Base-by-base conservation (phyloP, 2,797 vertebrate genomes). In the Esox lucius region DNA sequence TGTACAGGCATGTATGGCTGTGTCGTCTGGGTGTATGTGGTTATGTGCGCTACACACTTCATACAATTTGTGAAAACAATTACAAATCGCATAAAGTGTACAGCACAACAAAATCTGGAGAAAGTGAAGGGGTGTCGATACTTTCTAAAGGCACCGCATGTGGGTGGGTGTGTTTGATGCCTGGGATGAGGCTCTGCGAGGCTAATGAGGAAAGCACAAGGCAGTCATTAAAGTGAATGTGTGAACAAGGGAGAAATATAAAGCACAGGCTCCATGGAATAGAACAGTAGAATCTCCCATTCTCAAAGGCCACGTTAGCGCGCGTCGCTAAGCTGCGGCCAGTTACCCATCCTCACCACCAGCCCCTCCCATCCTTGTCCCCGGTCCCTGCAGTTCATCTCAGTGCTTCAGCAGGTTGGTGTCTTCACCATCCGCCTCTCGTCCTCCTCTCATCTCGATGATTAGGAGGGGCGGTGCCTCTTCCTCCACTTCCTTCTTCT, bases 191-290 rank as follows among this genome's bases (percentile, higher is more conserved):
- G 87, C 85, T 85, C 80, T 59, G 83, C 86, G 86, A 82, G 87
- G 86, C 88, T 94, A 94, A 94, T 92, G 90, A 94, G 93, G 85
- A 88, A 87, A 88, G 83, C 67, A 79, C 84, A 78, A 88, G 91
- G 85, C 85, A 83, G 91, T 94, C 93, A 93, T 94, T 94, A 94
- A 87, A 89, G 81, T 84, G 71, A 78, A 86, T 81, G 80, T 83
- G 24, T 77, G 3, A 59, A 35, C 8, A 51, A 70, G 68, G 22
- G 31, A 64, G 59, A 65, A 28, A 71, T 42, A 49, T 64, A 74
- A 56, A 78, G 75, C 28, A 64, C 13, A 5, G 8, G 6, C 11
- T 13, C 56, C 56, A 5, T 24, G 70, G 75, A 68, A 28, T n/a
- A 19, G 49, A 35, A 53, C 17, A 51, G 16, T 90, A 88, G 81